A percentile compares a stretch with the other conserved stretches of the same genome.
Conservation (phyloP, 2,888 invertebrate genomes). For the Onthophagus sagittarius region DNA sequence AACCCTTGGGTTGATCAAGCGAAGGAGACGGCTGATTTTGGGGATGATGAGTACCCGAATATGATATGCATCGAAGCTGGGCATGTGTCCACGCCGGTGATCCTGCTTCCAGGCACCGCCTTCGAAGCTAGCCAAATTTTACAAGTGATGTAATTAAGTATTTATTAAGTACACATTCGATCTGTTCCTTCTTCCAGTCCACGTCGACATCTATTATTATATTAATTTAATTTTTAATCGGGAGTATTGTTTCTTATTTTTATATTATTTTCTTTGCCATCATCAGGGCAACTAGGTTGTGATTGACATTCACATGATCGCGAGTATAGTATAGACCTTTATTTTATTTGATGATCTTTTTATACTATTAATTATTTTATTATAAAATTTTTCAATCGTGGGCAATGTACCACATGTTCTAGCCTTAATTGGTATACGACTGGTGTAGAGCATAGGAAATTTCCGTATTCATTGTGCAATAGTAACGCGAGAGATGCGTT, state of each 20-base stretch:
- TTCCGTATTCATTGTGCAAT: constrained; percentile 45
- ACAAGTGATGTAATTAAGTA: constrained; percentile 58
- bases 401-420: constrained; percentile 31
- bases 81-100: constrained; percentile 82
- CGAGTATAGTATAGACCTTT: constrained; percentile 31
- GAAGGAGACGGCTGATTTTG: constrained; percentile 88
- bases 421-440: constrained; percentile 48
- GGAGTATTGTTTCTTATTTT: constrained; percentile 10
- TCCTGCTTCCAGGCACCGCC: constrained; percentile 84
- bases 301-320: constrained; percentile 34
- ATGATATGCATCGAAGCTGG: constrained; percentile 97
- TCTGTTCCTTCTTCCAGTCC: constrained; percentile 25
- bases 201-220: constrained; percentile 24
- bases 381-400: neutral
- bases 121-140: constrained; percentile 89
- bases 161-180: constrained; percentile 24
- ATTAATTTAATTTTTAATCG: constrained; percentile 21
- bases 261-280: constrained; percentile 23
- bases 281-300: constrained; percentile 29
- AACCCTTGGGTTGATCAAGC: constrained; percentile 95
- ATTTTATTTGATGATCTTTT: constrained; percentile 27
- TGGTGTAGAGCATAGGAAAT: constrained; percentile 37
- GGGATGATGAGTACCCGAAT: constrained; percentile 94
- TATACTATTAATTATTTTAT: constrained; percentile 20
- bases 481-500: constrained; percentile 37